Percentiles rank a stretch among this genome's conserved stretches.
phyloP scores from a whole-genome alignment of 2,888 invertebrate species.

The Spilarctia lutea region DNA sequence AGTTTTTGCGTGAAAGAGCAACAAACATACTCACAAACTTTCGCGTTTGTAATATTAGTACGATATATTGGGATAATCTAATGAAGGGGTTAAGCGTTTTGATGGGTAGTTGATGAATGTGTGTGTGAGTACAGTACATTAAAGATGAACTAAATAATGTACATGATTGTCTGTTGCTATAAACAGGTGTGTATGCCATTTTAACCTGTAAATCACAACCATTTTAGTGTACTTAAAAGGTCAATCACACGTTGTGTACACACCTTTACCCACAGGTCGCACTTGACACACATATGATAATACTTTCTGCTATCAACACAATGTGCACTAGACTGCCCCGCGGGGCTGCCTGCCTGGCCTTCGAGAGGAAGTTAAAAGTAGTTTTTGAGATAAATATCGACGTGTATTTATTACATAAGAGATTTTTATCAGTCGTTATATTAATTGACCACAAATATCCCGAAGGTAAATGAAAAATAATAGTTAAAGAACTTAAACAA shows the following conservation, averaged over 20 bases:
- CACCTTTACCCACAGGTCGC: slow-evolving; percentile 47
- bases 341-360: slow-evolving; percentile 23
- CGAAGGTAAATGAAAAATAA: background rate
- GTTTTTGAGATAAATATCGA: slow-evolving; percentile 12
- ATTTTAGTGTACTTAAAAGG: slow-evolving; percentile 46
- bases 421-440: background rate
- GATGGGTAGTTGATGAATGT: no score
- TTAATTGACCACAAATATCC: background rate
- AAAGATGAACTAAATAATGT: background rate
- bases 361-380: slow-evolving; percentile 15
- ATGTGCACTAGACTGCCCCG: slow-evolving; percentile 25
- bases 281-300: slow-evolving; percentile 65
- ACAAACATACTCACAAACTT: no score
- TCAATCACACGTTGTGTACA: slow-evolving; percentile 53
- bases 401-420: slow-evolving; percentile 10
- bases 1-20: no score
- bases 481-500: background rate
- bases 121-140: background rate
- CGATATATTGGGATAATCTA: no score
- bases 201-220: background rate
- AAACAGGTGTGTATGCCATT: background rate
- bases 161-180: background rate
- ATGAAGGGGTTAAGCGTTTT: no score
- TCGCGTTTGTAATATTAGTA: no score
- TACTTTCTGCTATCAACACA: slow-evolving; percentile 59